Evolutionary conservation across 2,888 invertebrate genomes (phyloP).

Genomic region (Drosophila trichaetosa): DNA sequence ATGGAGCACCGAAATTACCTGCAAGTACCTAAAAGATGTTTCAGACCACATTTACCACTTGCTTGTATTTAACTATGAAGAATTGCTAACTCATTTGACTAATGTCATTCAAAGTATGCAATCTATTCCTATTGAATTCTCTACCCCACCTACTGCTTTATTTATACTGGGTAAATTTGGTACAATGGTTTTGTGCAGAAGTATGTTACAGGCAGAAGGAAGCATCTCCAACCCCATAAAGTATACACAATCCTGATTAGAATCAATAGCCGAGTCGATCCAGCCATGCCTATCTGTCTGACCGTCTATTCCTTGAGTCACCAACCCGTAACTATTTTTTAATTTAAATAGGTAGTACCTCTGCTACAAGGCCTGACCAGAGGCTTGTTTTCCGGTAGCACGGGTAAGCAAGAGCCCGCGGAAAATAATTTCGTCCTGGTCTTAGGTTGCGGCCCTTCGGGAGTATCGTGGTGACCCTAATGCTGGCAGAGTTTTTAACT

Average conservation of each 20-base stretch:
- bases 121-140: background rate
- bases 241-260: background rate
- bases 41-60: constrained; percentile 89
- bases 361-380: no score
- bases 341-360: no score
- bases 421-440: no score
- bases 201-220: background rate
- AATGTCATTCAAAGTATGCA: constrained; percentile 87
- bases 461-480: no score
- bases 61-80: constrained; percentile 90
- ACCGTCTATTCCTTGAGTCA: no score
- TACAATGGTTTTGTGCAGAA: background rate
- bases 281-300: background rate
- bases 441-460: no score
- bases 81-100: constrained; percentile 89
- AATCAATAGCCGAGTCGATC: background rate
- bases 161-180: background rate
- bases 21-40: constrained; percentile 89
- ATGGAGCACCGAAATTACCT: constrained; percentile 88
- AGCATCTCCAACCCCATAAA: background rate
- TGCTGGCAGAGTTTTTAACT: no score
- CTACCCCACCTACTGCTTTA: background rate
- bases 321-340: no score
- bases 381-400: no score
- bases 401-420: no score